Evolutionary conservation across 2,888 invertebrate species (phyloP).

Genomic region (Taphrorychus bicolor): DNA sequence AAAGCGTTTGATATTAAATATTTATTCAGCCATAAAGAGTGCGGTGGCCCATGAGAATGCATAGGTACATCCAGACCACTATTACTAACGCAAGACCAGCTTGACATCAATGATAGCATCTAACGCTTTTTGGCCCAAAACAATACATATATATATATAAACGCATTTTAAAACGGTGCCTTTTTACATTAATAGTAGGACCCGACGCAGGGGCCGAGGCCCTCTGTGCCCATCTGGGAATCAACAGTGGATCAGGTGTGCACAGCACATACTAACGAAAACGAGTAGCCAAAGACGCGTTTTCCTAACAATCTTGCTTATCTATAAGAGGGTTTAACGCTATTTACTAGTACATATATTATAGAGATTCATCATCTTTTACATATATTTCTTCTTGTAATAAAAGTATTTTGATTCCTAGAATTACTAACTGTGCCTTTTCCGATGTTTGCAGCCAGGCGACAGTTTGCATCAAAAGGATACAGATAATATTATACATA

Average conservation of each 20-base stretch:
- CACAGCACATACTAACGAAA: constrained; percentile 32
- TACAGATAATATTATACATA: too few species aligned
- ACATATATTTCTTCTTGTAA: constrained; percentile 10
- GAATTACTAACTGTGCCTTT: constrained; percentile 6
- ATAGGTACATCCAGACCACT: constrained; percentile 53
- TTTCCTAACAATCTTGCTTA: constrained; percentile 3
- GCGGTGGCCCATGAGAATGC: constrained; percentile 35
- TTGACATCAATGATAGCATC: constrained; percentile 59
- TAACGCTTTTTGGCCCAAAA: constrained; percentile 38
- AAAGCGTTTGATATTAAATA: neutral
- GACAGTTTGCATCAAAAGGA: too few species aligned
- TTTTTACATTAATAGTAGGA: neutral
- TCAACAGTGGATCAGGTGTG: constrained; percentile 18
- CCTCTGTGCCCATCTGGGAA: neutral
- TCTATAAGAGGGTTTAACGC: too few species aligned
- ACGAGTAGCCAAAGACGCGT: constrained; percentile 1
- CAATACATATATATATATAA: constrained; percentile 45
- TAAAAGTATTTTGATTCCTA: constrained; percentile 25
- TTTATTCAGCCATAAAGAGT: constrained; percentile 1
- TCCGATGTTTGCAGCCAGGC: too few species aligned
- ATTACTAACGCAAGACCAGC: constrained; percentile 60
- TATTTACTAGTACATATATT: constrained; percentile 23
- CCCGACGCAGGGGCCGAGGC: neutral
- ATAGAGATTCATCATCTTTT: constrained; percentile 11
- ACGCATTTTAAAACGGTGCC: constrained; percentile 45